These are phyloP conservation scores for Thripadectes ignobilis DNA, from an alignment of 2,797 vertebrate species.

Conservation along the genomic window DNA sequence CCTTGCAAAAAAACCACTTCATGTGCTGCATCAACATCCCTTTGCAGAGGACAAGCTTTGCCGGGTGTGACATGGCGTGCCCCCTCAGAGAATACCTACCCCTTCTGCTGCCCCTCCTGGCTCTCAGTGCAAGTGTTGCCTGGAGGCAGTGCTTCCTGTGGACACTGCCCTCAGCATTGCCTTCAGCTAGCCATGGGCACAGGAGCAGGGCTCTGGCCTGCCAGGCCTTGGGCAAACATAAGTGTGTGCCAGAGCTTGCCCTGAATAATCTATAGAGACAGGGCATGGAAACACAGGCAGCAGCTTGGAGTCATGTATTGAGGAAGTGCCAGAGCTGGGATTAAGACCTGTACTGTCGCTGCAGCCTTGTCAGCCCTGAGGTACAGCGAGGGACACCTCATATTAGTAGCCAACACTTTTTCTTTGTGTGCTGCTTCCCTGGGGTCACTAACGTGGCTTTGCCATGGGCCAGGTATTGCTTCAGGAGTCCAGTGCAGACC, in stretches of 20 bases:
- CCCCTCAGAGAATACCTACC: background rate
- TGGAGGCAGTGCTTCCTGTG: background rate
- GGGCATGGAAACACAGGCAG: background rate
- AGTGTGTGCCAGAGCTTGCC: accelerated
- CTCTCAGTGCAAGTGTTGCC: background rate
- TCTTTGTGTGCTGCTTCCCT: background rate
- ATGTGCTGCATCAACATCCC: conserved; percentile 26
- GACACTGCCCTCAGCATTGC: background rate
- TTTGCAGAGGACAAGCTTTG: background rate
- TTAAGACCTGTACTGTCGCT: background rate
- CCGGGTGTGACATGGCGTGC: background rate
- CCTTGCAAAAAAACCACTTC: conserved; percentile 55
- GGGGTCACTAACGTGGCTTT: background rate
- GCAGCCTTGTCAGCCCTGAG: background rate
- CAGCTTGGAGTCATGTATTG: accelerated
- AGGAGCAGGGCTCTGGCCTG: background rate
- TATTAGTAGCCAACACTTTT: background rate
- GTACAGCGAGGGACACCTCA: background rate
- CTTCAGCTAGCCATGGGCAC: accelerated
- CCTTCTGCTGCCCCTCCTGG: background rate
- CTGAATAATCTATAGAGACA: background rate
- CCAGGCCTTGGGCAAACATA: background rate
- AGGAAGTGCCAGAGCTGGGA: background rate
- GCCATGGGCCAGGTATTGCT: background rate
- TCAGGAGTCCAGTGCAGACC: background rate